A percentile compares a stretch with the other conserved stretches of the same genome.
Evolutionary conservation across 2,888 invertebrate species (phyloP).

Genomic region (Nomada hirtipes): DNA sequence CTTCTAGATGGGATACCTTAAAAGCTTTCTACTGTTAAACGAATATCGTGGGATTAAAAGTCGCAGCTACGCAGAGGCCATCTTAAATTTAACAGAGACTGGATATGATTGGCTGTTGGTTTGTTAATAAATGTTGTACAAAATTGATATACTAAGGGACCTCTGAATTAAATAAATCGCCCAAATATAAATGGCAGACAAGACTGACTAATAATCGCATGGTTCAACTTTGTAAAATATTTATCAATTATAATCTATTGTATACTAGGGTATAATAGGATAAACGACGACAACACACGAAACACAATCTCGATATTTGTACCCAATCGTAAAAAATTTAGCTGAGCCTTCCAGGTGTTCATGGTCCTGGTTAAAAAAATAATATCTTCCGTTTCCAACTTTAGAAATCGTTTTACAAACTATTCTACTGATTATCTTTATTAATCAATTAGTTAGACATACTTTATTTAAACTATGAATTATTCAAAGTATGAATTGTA

Average conservation of each 20-base stretch:
- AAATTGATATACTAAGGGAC: slow-evolving; percentile 12
- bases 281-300: slow-evolving; percentile 44
- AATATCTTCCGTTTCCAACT: neutral
- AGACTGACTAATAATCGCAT: neutral
- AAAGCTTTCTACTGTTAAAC: slow-evolving; percentile 31
- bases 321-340: neutral
- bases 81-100: slow-evolving; percentile 48
- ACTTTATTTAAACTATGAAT: neutral
- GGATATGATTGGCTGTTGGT: slow-evolving; percentile 78
- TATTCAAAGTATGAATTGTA: neutral
- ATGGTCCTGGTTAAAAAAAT: neutral
- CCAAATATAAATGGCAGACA: neutral
- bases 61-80: slow-evolving; percentile 44
- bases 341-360: neutral
- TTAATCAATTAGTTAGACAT: neutral
- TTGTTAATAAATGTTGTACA: slow-evolving; percentile 74
- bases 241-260: slow-evolving; percentile 34
- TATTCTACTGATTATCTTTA: neutral
- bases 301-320: slow-evolving; percentile 15
- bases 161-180: neutral
- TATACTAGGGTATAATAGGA: slow-evolving; percentile 14
- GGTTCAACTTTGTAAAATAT: slow-evolving; percentile 44
- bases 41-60: slow-evolving; percentile 18
- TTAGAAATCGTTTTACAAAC: too few relatives aligned
- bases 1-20: slow-evolving; percentile 14